Conservation (phyloP, 1,140 invertebrate species). For the Tachypleus tridentatus region DNA sequence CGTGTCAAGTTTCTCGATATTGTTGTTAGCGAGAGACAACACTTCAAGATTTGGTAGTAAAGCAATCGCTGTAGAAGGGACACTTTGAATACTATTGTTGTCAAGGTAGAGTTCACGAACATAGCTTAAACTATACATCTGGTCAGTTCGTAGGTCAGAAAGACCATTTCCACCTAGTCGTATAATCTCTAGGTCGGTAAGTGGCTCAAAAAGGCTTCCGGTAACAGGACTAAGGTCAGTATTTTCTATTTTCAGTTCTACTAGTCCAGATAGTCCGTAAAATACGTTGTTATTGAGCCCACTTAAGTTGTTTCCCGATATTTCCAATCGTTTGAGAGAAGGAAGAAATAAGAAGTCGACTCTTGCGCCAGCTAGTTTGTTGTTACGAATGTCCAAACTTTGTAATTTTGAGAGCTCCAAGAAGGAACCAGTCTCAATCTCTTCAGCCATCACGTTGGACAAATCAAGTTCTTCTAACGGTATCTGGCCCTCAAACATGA, state of each 20-base stretch:
- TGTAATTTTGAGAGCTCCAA: constrained; percentile 48
- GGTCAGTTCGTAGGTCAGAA: constrained; percentile 40
- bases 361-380: constrained; percentile 42
- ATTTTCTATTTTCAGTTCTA: constrained; percentile 11
- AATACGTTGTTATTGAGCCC: constrained; percentile 26
- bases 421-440: constrained; percentile 51
- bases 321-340: constrained; percentile 37
- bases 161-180: constrained; percentile 55
- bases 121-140: constrained; percentile 39
- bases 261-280: constrained; percentile 13
- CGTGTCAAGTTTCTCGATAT: constrained; percentile 19
- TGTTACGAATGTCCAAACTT: constrained; percentile 56
- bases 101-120: constrained; percentile 60
- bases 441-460: constrained; percentile 45
- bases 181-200: constrained; percentile 54
- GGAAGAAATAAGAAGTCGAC: constrained; percentile 20
- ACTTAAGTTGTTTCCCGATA: constrained; percentile 61
- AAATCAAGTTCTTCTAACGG: constrained; percentile 45
- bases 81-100: constrained; percentile 53
- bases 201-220: constrained; percentile 24
- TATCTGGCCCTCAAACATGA: constrained; percentile 46
- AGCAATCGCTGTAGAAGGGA: constrained; percentile 61
- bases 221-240: constrained; percentile 9
- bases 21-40: constrained; percentile 29
- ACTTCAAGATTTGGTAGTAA: constrained; percentile 55